These are phyloP conservation scores for Abrostola tripartita DNA, from an alignment of 2,888 invertebrate species.

Conservation along the genomic window DNA sequence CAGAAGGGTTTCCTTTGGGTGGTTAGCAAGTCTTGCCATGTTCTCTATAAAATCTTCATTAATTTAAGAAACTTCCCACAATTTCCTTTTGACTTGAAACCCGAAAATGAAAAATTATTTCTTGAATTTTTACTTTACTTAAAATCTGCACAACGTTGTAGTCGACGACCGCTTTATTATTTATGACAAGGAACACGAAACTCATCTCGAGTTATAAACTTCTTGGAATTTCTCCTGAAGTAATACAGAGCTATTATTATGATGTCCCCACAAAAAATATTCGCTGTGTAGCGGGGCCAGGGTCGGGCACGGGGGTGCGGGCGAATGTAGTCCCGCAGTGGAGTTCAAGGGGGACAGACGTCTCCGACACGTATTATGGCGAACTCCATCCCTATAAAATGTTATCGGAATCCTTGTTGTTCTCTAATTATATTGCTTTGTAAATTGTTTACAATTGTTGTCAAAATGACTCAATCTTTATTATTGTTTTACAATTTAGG, in stretches of 20 bases:
- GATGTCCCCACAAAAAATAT: conserved; percentile 88
- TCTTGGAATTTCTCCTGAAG: conserved; percentile 89
- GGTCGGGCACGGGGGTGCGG: conserved; percentile 65
- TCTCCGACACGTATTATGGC: conserved; percentile 34
- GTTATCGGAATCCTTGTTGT: conserved; percentile 24
- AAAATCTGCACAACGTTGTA: conserved; percentile 87
- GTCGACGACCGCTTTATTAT: conserved; percentile 88
- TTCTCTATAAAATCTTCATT: conserved; percentile 76
- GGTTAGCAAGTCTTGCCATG: conserved; percentile 60
- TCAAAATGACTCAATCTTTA: not conserved
- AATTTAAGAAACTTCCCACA: conserved; percentile 77
- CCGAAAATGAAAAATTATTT: conserved; percentile 83
- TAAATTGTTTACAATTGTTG: conserved; percentile 3
- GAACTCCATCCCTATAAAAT: conserved; percentile 20
- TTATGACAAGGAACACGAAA: conserved; percentile 89
- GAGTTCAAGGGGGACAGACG: conserved; percentile 63
- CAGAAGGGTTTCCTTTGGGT: conserved; percentile 33
- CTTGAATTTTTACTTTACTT: conserved; percentile 85
- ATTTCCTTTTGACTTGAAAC: conserved; percentile 73
- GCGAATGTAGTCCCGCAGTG: conserved; percentile 64
- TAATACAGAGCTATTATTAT: conserved; percentile 89
- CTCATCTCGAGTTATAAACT: conserved; percentile 89
- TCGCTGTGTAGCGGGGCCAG: conserved; percentile 74
- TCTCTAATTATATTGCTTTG: conserved; percentile 19
- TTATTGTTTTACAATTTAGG: not conserved